phyloP scores from a whole-genome alignment of 2,113 vertebrate genomes.

The Glaucidium brasilianum region DNA sequence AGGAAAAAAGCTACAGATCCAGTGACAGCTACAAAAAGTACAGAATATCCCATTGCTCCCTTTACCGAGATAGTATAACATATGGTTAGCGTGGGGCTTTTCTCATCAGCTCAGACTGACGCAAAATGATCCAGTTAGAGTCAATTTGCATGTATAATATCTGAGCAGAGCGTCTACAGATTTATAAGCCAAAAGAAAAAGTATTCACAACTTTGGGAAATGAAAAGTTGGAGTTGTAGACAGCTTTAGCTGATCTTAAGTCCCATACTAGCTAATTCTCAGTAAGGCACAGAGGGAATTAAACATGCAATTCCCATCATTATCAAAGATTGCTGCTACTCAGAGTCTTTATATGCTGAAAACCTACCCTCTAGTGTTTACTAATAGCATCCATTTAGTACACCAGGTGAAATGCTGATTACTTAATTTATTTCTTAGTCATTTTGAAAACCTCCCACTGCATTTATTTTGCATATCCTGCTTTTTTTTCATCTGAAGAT shows the following conservation, averaged over 20 bases:
- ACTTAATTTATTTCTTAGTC: slow-evolving; percentile 41
- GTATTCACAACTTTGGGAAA: slow-evolving; percentile 4
- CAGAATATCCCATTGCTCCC: slow-evolving; percentile 18
- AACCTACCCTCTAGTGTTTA: slow-evolving; percentile 20
- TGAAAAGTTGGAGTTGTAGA: background rate
- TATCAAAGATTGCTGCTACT: slow-evolving; percentile 26
- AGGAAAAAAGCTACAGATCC: background rate
- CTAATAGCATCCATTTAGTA: slow-evolving; percentile 12
- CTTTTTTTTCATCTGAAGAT: background rate
- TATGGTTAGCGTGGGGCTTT: slow-evolving; percentile 48
- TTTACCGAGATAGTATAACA: slow-evolving; percentile 7
- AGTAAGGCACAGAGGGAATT: slow-evolving; percentile 19
- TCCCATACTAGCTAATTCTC: slow-evolving; percentile 27
- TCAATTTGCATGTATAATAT: slow-evolving; percentile 44
- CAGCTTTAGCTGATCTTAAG: slow-evolving; percentile 18
- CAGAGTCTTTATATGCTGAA: background rate
- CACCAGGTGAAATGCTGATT: slow-evolving; percentile 39
- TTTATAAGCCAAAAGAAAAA: slow-evolving; percentile 16
- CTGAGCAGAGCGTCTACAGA: background rate
- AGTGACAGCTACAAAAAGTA: background rate
- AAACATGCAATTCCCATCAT: slow-evolving; percentile 9
- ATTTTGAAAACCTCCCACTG: background rate
- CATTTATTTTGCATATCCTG: slow-evolving; percentile 19
- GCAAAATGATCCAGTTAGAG: slow-evolving; percentile 29
- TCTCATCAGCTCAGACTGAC: slow-evolving; percentile 52